Evolutionary conservation across 2,888 invertebrate species (phyloP).

Genomic region (Diarsia rubi): DNA sequence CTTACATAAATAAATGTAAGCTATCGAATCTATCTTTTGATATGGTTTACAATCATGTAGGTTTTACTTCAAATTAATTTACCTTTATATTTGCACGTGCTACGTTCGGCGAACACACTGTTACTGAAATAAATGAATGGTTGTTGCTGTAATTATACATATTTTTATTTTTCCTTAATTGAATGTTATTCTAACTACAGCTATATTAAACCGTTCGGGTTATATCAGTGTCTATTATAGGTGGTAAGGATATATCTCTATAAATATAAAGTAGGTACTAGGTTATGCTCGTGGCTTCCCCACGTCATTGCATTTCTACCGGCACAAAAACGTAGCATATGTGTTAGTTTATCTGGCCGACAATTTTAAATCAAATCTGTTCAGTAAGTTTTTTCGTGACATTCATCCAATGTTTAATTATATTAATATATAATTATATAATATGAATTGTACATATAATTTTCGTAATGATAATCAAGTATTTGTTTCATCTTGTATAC

Average conservation of each 20-base stretch:
- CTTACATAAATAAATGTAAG: neutral
- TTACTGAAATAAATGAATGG: neutral
- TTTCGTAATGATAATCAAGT: no score
- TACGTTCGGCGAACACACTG: constrained; percentile 7
- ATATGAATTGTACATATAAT: no score
- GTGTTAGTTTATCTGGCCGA: neutral
- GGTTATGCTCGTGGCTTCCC: neutral
- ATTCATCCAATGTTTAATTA: no score
- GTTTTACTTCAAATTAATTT: neutral
- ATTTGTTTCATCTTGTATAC: no score
- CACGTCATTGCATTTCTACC: neutral
- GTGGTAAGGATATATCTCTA: neutral
- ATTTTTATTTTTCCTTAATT: constrained; percentile 12
- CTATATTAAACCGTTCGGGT: no score
- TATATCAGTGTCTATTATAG: neutral
- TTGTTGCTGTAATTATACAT: neutral
- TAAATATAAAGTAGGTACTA: neutral
- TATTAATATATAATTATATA: no score
- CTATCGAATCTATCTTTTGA: neutral
- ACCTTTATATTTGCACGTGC: constrained; percentile 4
- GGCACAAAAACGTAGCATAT: neutral
- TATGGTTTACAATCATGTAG: neutral
- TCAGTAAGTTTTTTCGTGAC: neutral
- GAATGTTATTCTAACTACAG: neutral
- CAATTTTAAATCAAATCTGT: neutral